Evolutionary conservation across 2,888 invertebrate species (phyloP), one percentile per base, ranked within the genome.

Genomic region (Macropis europaea): DNA sequence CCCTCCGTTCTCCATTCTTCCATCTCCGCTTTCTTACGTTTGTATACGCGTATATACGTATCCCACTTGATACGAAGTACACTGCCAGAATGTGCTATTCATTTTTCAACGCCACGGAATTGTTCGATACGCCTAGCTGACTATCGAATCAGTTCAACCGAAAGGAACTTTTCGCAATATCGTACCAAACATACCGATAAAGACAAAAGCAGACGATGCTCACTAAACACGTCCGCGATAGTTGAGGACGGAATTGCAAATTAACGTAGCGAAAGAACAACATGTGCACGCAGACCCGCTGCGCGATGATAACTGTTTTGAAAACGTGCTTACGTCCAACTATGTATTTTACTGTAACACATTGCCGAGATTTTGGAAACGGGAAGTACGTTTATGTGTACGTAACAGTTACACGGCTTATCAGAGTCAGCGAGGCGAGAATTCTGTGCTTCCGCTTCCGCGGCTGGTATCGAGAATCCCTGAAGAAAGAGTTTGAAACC

Each of bases 401-500:
- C 42, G 66, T 66, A 66, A 61, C 60, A 61, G 64, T 60, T 45
- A 45, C 61, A 13, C 38, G 36, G 72, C 78, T 79, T 79, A 79
- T 79, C 79, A 63, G 43, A 79, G 63, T 30, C 72, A 60, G 68
- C 72, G 75, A 80, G 72, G 76, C 73, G 77, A 72, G 80, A 81
- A 84, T 73, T 63, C 70, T 64, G 68, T 36, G 61, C 68, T 82
- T 81, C 78, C 84, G 79, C 45, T 77, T 79, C 81, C 81, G 77
- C 32, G 48, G 69, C 54, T 48, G 48, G 73, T 78, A 81, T 83
- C 77, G 68, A 66, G 77, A 76, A 73, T 70, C 60, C 61, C 63
- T 52, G 59, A 76, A 76, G 76, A 83, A 78, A 79, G 77, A 80
- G 70, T 63, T 70, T 68, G 28, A 28, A 62, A 72, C 53, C 56